Percentiles rank a stretch among this genome's conserved stretches.
Conservation (phyloP, 2,888 invertebrate genomes). For the Crocallis elinguaria region DNA sequence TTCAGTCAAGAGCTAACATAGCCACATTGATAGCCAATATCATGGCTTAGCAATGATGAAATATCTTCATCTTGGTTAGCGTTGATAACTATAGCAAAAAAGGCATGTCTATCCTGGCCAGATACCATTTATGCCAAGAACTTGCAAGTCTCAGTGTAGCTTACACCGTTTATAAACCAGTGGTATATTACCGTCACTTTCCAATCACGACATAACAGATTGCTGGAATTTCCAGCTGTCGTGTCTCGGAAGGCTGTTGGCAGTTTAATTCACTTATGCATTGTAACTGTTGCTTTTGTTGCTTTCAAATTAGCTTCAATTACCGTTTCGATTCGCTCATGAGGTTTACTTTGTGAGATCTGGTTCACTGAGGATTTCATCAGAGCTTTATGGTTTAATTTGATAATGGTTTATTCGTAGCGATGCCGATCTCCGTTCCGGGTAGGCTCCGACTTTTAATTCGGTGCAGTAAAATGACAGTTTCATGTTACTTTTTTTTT, state of each 20-base stretch:
- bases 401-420: too few relatives aligned
- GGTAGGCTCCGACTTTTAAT: too few relatives aligned
- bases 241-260: conserved; percentile 1
- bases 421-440: too few relatives aligned
- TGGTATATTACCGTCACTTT: conserved; percentile 7
- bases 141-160: neutral
- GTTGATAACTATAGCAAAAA: too few relatives aligned
- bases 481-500: too few relatives aligned
- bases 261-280: conserved; percentile 18
- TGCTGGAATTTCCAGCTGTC: neutral
- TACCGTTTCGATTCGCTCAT: neutral
- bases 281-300: neutral
- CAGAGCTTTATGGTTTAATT: too few relatives aligned
- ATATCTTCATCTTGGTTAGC: too few relatives aligned
- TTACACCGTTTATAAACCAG: neutral
- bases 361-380: neutral
- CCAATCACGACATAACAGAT: conserved; percentile 11
- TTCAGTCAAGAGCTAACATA: too few relatives aligned
- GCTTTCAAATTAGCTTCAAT: neutral
- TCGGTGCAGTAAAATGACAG: too few relatives aligned
- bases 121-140: neutral
- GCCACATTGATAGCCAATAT: too few relatives aligned
- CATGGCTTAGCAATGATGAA: too few relatives aligned
- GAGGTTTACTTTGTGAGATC: neutral
- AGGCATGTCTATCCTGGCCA: neutral